Conservation (phyloP, 2,797 vertebrate species). For the Semaprochilodus insignis region DNA sequence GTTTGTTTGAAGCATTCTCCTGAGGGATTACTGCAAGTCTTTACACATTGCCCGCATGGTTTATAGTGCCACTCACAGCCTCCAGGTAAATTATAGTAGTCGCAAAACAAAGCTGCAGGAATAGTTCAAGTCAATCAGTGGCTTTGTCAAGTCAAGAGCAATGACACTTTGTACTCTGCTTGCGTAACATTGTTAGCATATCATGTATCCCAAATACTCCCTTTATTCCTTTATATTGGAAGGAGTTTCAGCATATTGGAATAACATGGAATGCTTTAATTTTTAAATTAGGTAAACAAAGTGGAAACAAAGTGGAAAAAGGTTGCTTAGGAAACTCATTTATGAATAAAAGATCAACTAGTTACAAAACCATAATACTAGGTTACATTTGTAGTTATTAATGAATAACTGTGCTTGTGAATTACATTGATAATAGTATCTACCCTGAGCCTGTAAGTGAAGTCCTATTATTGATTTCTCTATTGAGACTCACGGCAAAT, state of each 20-base stretch:
- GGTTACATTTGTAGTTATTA: too few relatives aligned
- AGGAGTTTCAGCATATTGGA: too few relatives aligned
- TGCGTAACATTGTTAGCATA: neutral
- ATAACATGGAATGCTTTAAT: too few relatives aligned
- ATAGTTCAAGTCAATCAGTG: neutral
- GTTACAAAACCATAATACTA: too few relatives aligned
- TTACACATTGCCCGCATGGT: constrained; percentile 78
- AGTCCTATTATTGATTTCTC: neutral
- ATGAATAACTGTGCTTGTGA: too few relatives aligned
- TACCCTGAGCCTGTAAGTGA: neutral
- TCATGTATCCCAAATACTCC: too few relatives aligned
- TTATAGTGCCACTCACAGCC: constrained; percentile 83
- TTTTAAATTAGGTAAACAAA: too few relatives aligned
- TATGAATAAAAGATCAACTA: too few relatives aligned
- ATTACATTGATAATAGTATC: neutral
- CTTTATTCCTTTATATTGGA: too few relatives aligned
- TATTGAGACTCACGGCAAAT: constrained; percentile 82
- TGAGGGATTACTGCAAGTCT: constrained; percentile 78
- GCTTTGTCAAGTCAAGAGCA: neutral
- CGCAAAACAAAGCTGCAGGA: constrained; percentile 67
- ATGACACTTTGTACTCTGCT: neutral
- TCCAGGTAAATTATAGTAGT: constrained; percentile 76
- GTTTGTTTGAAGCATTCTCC: constrained; percentile 73
- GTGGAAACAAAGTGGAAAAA: too few relatives aligned
- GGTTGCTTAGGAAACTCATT: too few relatives aligned